Percentiles rank a stretch among this genome's conserved stretches.
Evolutionary conservation across 2,113 vertebrate genomes (phyloP).

Genomic region (Vulpes ferrilata): DNA sequence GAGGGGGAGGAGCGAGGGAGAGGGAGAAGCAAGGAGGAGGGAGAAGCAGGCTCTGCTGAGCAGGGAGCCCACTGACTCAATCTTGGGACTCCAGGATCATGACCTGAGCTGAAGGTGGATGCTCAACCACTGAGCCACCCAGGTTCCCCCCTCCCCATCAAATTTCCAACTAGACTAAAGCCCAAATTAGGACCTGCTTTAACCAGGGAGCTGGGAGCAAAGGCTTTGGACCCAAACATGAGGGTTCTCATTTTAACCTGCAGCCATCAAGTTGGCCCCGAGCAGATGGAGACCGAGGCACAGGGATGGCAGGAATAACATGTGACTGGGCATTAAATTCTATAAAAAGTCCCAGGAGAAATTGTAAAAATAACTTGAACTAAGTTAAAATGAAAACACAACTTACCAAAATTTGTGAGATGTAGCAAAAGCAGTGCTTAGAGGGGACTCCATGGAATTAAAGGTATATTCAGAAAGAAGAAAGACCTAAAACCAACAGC

Average conservation of each 20-base stretch:
- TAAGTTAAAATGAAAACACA: neutral
- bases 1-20: too few relatives aligned
- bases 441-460: neutral
- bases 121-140: neutral
- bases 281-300: fast-evolving
- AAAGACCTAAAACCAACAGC: neutral
- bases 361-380: neutral
- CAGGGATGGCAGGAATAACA: neutral
- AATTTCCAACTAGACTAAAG: neutral
- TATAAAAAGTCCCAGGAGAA: neutral
- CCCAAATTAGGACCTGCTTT: neutral
- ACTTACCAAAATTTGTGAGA: neutral
- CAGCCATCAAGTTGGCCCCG: neutral
- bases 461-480: neutral
- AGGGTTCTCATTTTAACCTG: neutral
- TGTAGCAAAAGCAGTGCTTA: neutral
- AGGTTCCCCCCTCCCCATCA: neutral
- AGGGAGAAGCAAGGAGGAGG: neutral
- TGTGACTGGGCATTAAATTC: neutral
- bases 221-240: neutral
- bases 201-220: fast-evolving
- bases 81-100: neutral
- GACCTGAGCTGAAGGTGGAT: neutral
- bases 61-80: neutral
- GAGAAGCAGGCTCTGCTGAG: neutral